Evolutionary conservation across 1,140 invertebrate genomes (phyloP), one percentile per base, ranked within the genome.

Genomic region (Dendrolimus punctatus): DNA sequence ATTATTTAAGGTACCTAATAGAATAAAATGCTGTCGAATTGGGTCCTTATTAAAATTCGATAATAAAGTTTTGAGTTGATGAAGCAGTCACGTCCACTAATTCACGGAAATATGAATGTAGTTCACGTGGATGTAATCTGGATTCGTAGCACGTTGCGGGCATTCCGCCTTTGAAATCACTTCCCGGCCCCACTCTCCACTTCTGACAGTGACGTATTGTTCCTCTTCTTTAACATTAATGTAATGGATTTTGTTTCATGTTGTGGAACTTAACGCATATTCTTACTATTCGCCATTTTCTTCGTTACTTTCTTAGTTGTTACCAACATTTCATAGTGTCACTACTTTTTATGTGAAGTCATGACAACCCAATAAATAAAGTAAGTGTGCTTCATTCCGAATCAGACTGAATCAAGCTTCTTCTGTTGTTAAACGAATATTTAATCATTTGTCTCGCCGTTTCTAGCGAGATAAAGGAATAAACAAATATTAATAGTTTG

Each of bases 181-280:
- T 80, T 80, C 73, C 66, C 71, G 63, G 66, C 60, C 64, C 68
- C 65, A 61, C 67, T 64, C 66, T 60, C 60, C 54, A 51, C 57
- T 51, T 51, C 61, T 74, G 80, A 83, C 80, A 80, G 73, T 83
- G 76, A 83, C 74, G 75, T 75, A 76, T 82, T 73, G 75, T 79
- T 66, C 63, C 71, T 71, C 70, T 74, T 77, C 75, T 79, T 80
- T 76, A 75, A 80, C 79, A 82, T 80, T 82, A 77, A 76, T 73
- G 62, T 80, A 84, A 84, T 82, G 74, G 76, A 82, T 77, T 80
- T 78, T 75, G 68, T 72, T 80, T 78, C 72, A 80, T 80, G 74
- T 78, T 63, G 60, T 64, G 67, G 68, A 79, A 80, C 58, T 75
- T 74, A 71, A 68, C 62, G 66, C 63, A 76, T 77, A 76, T 70